A percentile compares a stretch with the other conserved stretches of the same genome.
phyloP scores from a whole-genome alignment of 2,113 vertebrate genomes.

The Archilochus colubris region DNA sequence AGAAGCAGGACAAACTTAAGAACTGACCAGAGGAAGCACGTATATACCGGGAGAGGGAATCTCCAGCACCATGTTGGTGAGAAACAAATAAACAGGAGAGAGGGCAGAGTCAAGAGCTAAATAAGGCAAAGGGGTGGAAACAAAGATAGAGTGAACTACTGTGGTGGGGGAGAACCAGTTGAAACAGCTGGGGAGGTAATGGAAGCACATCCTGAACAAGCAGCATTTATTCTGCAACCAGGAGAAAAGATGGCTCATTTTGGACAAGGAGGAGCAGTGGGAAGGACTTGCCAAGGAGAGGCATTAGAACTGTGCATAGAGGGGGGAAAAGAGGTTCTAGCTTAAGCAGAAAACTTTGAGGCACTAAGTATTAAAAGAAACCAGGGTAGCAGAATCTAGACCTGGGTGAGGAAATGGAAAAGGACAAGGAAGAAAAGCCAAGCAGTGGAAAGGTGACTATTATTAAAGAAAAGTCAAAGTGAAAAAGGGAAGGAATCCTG shows the following conservation, averaged over 20 bases:
- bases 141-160: background rate
- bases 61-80: background rate
- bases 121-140: background rate
- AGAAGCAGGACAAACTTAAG: background rate
- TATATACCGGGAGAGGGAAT: background rate
- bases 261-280: background rate
- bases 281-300: background rate
- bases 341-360: background rate
- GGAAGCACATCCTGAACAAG: background rate
- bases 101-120: background rate
- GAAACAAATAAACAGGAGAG: background rate
- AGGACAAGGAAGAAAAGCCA: background rate
- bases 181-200: background rate
- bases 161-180: background rate
- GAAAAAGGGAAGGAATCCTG: background rate
- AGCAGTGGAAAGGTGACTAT: background rate
- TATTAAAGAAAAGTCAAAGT: background rate
- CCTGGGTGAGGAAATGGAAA: background rate
- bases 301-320: background rate
- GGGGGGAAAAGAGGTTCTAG: background rate
- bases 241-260: background rate
- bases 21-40: background rate
- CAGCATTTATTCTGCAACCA: background rate
- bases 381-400: background rate
- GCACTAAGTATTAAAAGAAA: background rate